Evolutionary conservation across 2,888 invertebrate species (phyloP), one percentile per base, ranked within the genome.

Genomic region (Ophraella communa): DNA sequence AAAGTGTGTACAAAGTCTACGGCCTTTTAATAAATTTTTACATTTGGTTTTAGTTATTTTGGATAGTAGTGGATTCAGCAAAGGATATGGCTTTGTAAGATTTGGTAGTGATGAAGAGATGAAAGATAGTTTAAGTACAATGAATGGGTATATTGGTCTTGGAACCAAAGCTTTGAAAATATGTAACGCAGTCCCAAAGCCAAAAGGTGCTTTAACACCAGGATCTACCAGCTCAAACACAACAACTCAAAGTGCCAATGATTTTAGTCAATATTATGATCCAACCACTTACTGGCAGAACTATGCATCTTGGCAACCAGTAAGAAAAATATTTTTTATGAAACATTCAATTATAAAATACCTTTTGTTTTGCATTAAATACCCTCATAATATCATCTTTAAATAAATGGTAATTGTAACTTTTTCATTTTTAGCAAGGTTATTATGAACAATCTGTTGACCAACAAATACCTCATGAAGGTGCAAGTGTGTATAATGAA

Each of bases 91-190:
- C 4, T 97, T 98, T 83, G 95, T 98, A 8, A 87, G 96, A 71
- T 98, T 98, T 80, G 93, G 95, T 3, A 93, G 92, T 76, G 96
- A 97, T 81, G 94, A 94, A 64, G 95, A 95, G 78, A 96, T 97
- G 81, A 93, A 96, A 77, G 92, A 94, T 75, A 96, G 96, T 68
- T 83, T 97, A 55, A 90, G 92, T 58, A 91, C 94, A 67, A 97
- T 97, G 97, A 96, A 96, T 78, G 95, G 95, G 1, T 95, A 91
- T 78, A 88, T 90, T 59, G 95, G 95, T 0, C 85, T 97, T 0
- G 96, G 96, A 0, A 88, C 89, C 0, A 95, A 94, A 78, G 91
- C 95, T 0, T 84, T 97, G 47, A 94, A 95, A 83, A 96, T 96
- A 70, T 95, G 95, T 78, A 92, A 94, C 70, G 96, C 96, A 2